phyloP scores from a whole-genome alignment of 2,797 vertebrate species.

The Lepilemur septentrionalis region DNA sequence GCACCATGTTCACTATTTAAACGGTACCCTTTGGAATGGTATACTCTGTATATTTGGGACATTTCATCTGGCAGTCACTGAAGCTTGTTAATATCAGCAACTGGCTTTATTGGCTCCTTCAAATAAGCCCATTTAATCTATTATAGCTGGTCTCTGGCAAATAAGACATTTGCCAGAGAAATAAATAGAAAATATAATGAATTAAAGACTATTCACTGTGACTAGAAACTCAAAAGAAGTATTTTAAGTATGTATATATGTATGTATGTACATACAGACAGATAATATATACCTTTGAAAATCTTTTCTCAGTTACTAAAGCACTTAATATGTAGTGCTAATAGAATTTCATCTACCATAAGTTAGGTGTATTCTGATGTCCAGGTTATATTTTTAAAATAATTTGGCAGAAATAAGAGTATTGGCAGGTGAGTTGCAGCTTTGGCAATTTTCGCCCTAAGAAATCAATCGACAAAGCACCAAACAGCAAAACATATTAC shows the following conservation, averaged over 20 bases:
- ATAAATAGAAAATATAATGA: not conserved
- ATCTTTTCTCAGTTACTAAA: not conserved
- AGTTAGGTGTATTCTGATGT: conserved; percentile 19
- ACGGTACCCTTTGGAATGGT: conserved; percentile 44
- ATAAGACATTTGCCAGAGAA: not conserved
- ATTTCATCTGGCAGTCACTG: conserved; percentile 30
- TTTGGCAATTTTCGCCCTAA: conserved; percentile 75
- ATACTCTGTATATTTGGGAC: conserved; percentile 44
- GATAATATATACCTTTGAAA: not conserved
- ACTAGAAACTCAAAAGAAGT: conserved; percentile 27
- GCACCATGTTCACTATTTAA: conserved; percentile 39
- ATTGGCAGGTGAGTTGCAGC: conserved; percentile 81
- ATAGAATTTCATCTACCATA: not conserved
- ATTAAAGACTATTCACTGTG: not conserved
- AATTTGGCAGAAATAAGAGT: conserved; percentile 77
- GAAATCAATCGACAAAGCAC: conserved; percentile 81
- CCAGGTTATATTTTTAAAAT: conserved; percentile 68
- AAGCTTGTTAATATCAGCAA: conserved; percentile 66
- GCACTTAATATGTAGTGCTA: not conserved
- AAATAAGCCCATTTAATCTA: conserved; percentile 47
- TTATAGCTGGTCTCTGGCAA: conserved; percentile 25
- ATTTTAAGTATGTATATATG: not conserved
- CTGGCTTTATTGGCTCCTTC: conserved; percentile 45
- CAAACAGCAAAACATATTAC: conserved; percentile 81
- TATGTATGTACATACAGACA: not conserved